Evolutionary conservation across 2,888 invertebrate species (phyloP).

Genomic region (Timema podura): DNA sequence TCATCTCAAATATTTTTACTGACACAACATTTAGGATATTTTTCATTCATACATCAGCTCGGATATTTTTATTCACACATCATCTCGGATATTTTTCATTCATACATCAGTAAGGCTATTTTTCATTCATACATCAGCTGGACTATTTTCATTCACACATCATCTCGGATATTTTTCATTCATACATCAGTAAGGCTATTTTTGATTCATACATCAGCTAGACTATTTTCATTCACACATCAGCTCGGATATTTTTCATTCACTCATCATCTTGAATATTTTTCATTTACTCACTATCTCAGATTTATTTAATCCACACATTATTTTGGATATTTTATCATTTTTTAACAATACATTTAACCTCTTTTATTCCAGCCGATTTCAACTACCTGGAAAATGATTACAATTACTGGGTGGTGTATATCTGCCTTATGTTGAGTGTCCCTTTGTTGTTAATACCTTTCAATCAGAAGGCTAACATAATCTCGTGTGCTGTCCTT

Average conservation of each 20-base stretch:
- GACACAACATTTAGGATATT: not conserved
- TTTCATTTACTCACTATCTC: not conserved
- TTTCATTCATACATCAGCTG: too few relatives aligned
- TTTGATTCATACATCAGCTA: not conserved
- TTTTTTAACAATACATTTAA: not conserved
- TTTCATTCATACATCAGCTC: too few relatives aligned
- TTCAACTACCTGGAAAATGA: conserved; percentile 49
- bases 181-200: too few relatives aligned
- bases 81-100: too few relatives aligned
- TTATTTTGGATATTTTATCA: not conserved
- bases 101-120: too few relatives aligned
- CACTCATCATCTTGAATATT: not conserved
- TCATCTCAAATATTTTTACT: not conserved
- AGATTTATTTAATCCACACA: not conserved
- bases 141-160: too few relatives aligned
- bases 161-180: too few relatives aligned
- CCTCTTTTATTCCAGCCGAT: conserved; percentile 39
- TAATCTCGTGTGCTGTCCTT: conserved; percentile 59
- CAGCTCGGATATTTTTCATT: not conserved
- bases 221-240: not conserved
- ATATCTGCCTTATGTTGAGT: conserved; percentile 50
- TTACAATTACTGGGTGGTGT: conserved; percentile 61
- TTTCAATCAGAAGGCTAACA: conserved; percentile 53
- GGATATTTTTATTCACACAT: too few relatives aligned
- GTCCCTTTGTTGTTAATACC: conserved; percentile 50